Evolutionary conservation across 2,113 vertebrate species (phyloP), one percentile per base, ranked within the genome.

Genomic region (Petaurus breviceps): DNA sequence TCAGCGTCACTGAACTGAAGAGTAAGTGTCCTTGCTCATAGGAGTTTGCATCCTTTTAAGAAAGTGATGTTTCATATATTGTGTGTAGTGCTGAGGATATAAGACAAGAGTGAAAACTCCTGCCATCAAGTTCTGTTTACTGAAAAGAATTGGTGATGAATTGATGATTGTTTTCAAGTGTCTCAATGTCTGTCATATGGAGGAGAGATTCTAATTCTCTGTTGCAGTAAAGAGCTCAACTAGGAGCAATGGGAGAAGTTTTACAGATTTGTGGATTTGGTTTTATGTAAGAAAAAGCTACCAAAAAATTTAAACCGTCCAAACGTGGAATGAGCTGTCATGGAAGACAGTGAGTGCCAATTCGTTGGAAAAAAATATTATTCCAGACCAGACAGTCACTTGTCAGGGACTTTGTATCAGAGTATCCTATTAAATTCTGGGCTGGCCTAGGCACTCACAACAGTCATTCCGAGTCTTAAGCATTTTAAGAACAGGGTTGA

Each of bases 371-470:
- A 84, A 43, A 43, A 6, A 77, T n/a, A 49, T 49, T n/a, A 68
- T 68, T 68, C 31, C 31, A 68, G 28, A 37, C 1, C n/a, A 77
- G 14, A 77, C 7, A 12, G 19, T n/a, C 61, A 77, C 61, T n/a
- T 77, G 16, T n/a, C 31, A 77, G 14, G 31, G 5, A 16, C 31
- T 77, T 77, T n/a, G 12, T 77, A n/a, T 43, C 19, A 23, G n/a
- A 2, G 7, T 0, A 43, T 43, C n/a, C 19, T 77, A 0, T 43
- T 84, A 84, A 43, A n/a, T 77, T 43, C n/a, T 84, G 1, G n/a
- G 7, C 0, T 23, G 19, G n/a, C 5, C 7, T 84, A 43, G 1
- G 2, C 1, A 43, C 8, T 84, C 8, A 22, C 43, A 19, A 8
- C 6, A 43, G 2, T 84, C 37, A n/a, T 84, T 84, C n/a, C 68